Evolutionary conservation across 2,888 invertebrate genomes (phyloP), one percentile per base, ranked within the genome.

Genomic region (Eristalis arbustorum): DNA sequence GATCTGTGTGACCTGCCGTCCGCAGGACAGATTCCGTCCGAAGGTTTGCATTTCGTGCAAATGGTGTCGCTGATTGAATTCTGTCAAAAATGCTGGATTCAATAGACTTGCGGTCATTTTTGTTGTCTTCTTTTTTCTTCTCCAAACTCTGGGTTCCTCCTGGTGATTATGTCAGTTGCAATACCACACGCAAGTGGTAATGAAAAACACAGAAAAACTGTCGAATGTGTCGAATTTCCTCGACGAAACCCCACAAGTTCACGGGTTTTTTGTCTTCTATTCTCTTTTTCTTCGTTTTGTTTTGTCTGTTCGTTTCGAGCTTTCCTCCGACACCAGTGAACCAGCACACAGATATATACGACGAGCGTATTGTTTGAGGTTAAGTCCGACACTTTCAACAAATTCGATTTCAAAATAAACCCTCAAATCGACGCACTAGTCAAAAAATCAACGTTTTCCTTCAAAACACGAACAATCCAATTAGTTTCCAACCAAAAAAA

Each of bases 91-190:
- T 59, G 90, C 89, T 6, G 92, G 91, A 88, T 91, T 91, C 40
- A 92, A 88, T 23, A 92, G 91, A 84, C 92, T 90, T 88, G 91
- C 92, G 89, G 91, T 89, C 89, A 89, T 89, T 74, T 78, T 89
- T 34, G 1, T 18, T 42, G 6, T 14, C n/a, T 4, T 23, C 4
- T 3, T 67, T 13, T 57, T 2, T 18, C 81, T 76, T 49, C 61
- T 68, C 67, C 81, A n/a, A n/a, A n/a, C n/a, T n/a, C n/a, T n/a
- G n/a, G n/a, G 61, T 73, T 49, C 18, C 59, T 13, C n/a, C n/a
- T n/a, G n/a, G 31, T 1, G 31, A 34, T 71, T 13, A 40, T 74
- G 71, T 56, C 64, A 73, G 76, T 28, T 56, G 11, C 56, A 73
- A 84, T 76, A 80, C 66, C 49, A 49, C 56, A 62, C 37, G 42